Evolutionary conservation across 2,888 invertebrate genomes (phyloP).

Genomic region (Acrobasis suavella): DNA sequence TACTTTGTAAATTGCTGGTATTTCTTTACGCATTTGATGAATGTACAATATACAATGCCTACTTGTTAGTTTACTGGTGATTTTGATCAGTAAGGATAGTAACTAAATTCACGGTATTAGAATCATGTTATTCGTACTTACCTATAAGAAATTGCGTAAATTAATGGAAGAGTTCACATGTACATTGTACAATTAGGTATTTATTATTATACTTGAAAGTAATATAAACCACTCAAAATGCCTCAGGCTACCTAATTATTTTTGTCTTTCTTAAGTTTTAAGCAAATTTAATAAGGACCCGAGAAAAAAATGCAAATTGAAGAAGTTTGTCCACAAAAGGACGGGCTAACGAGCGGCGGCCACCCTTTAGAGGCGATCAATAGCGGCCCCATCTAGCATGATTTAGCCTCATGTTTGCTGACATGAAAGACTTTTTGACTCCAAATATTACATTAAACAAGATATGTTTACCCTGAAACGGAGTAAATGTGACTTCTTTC

Average conservation of each 20-base stretch:
- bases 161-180: too few species aligned
- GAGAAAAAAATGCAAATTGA: slow-evolving; percentile 22
- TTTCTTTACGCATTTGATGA: too few species aligned
- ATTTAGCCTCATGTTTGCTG: slow-evolving; percentile 20
- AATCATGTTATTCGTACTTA: too few species aligned
- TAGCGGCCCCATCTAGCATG: slow-evolving; percentile 18
- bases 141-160: too few species aligned
- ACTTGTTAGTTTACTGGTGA: too few species aligned
- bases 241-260: background rate
- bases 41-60: too few species aligned
- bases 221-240: slow-evolving; percentile 1
- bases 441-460: background rate
- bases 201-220: background rate
- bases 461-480: background rate
- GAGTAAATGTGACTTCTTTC: too few species aligned
- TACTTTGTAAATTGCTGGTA: too few species aligned
- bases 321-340: slow-evolving; percentile 22
- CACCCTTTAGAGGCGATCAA: slow-evolving; percentile 12
- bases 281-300: slow-evolving; percentile 21
- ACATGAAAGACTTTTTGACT: slow-evolving; percentile 16
- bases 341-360: slow-evolving; percentile 19
- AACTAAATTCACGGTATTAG: too few species aligned
- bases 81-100: too few species aligned
- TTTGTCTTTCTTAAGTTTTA: slow-evolving; percentile 7
- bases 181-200: too few species aligned